Conservation (phyloP, 2,888 invertebrate genomes). For the Crematogaster levior region DNA sequence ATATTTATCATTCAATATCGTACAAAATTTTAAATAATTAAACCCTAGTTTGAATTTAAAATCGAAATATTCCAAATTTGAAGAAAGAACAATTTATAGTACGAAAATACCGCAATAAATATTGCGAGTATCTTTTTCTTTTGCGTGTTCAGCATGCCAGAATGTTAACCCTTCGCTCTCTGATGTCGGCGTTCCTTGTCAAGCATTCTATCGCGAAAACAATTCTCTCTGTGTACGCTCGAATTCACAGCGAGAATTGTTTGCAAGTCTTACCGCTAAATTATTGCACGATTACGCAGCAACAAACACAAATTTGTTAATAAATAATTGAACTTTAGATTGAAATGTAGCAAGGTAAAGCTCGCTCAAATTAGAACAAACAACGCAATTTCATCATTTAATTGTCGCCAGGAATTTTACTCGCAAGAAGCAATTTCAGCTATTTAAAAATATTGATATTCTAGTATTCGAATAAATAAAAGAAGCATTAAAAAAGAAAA, state of each 20-base stretch:
- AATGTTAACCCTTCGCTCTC: slow-evolving; percentile 3
- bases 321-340: not conserved
- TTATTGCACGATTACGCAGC: not conserved
- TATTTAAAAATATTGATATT: not conserved
- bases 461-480: not conserved
- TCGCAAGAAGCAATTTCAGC: not conserved
- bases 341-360: not conserved
- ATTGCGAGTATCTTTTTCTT: slow-evolving; percentile 16
- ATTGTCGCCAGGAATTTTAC: not conserved
- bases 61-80: not conserved
- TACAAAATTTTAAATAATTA: not conserved
- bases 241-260: not conserved
- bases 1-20: too few species aligned
- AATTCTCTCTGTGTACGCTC: not conserved
- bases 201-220: slow-evolving; percentile 7
- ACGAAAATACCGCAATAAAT: slow-evolving; percentile 5
- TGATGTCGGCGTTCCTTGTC: slow-evolving; percentile 6
- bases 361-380: not conserved
- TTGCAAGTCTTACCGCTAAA: not conserved
- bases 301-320: not conserved
- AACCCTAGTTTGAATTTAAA: slow-evolving; percentile 9
- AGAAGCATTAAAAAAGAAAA: too few species aligned
- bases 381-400: not conserved
- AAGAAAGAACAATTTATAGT: not conserved
- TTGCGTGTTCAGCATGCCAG: not conserved